Base-by-base conservation (phyloP, 64 coral and sea anemone species). In the Catalaphyllia jardinei region DNA sequence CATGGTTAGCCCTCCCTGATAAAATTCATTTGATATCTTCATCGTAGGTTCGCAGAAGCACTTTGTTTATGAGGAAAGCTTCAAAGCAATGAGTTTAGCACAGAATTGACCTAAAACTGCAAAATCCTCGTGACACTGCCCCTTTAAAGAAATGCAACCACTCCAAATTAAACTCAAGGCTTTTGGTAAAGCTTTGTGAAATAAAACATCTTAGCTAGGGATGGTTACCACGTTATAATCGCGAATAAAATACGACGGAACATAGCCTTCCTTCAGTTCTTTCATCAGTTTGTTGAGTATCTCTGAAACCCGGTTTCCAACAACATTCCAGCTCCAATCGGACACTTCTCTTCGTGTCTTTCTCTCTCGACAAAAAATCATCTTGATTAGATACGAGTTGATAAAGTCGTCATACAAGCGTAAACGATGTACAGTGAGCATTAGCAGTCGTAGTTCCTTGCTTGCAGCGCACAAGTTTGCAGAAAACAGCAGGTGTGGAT, bases 321-420 rank as follows among this genome's bases (percentile, higher is more conserved):
- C 52, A 3, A 12, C 71, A 29, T 31, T 57, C 91, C 83, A 87
- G 2, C 4, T 31, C 91, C 91, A 87, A 69, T 87, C 60, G 71
- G 39, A 80, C 27, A 10, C 72, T 78, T 71, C 17, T 57, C 17
- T 80, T 27, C 29, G 46, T 20, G 73, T 73, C 14, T 22, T 51
- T 87, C 49, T 77, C 74, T 87, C 83, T 49, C 91, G 61, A 2
- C 87, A 80, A n/a, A 54, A 80, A 39, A 93, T 80, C 91, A 93
- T 93, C 64, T 93, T 93, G 22, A 93, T 60, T 71, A 88, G 76
- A 79, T 93, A 93, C 38, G 91, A 93, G 51, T 88, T 87, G 25
- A 93, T 63, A 50, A 75, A 25, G n/a, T 79, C 50, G 22, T 88
- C 75, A 15, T 88, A 93, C 27, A 52, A 73, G 63, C 29, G 24